Percentiles rank a stretch among this genome's conserved stretches.
Conservation (phyloP, 2,113 vertebrate species). For the Forbesichthys agassizii region DNA sequence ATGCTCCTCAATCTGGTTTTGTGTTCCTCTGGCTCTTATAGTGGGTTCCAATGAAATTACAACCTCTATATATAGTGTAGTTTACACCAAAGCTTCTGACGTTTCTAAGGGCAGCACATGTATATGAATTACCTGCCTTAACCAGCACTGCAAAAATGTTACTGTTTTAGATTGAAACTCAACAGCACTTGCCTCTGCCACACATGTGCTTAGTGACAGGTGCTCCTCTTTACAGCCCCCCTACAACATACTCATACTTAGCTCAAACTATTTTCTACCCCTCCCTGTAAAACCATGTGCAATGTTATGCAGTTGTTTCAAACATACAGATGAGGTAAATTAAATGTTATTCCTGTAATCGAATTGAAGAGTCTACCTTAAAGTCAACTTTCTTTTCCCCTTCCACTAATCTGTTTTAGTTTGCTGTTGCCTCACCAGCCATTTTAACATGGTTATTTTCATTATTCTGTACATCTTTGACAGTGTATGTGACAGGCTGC, state of each 20-base stretch:
- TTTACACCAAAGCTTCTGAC: conserved; percentile 3
- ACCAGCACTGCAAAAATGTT: no score
- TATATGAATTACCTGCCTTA: no score
- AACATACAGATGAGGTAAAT: conserved; percentile 24
- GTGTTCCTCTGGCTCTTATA: no score
- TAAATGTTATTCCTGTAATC: conserved; percentile 37
- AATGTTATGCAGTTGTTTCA: background rate
- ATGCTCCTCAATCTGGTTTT: no score
- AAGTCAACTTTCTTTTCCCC: background rate
- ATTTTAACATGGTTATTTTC: background rate
- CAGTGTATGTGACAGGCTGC: conserved; percentile 19
- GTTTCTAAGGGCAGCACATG: no score
- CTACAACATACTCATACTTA: no score
- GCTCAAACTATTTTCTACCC: no score
- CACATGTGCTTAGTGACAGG: no score
- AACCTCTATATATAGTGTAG: background rate
- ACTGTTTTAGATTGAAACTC: no score
- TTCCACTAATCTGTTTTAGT: conserved; percentile 28
- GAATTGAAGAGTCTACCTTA: conserved; percentile 13
- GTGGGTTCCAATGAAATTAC: conserved; percentile 2
- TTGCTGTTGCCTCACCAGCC: conserved; percentile 5
- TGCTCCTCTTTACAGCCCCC: no score
- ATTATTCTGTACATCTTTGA: conserved; percentile 17
- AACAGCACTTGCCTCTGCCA: no score
- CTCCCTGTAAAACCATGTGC: no score